phyloP scores from a whole-genome alignment of 2,797 vertebrate genomes.

The Rhadinocentrus ornatus region DNA sequence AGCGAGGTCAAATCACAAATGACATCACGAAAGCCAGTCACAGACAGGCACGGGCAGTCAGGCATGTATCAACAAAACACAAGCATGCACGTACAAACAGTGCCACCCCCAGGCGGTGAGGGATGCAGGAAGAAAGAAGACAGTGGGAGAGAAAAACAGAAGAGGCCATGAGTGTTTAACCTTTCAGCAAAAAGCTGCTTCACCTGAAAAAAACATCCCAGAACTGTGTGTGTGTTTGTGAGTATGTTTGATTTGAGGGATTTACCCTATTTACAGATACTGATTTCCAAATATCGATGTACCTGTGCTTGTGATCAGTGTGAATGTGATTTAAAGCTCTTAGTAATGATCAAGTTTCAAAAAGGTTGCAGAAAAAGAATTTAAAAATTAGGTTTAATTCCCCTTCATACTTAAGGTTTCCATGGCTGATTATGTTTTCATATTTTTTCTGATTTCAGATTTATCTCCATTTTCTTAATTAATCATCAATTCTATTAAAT shows the following conservation, averaged over 20 bases:
- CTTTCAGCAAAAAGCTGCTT: slow-evolving; percentile 65
- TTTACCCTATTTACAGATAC: not conserved
- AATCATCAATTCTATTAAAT: not conserved
- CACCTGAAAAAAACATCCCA: slow-evolving; percentile 65
- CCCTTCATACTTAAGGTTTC: no score
- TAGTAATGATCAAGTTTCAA: not conserved
- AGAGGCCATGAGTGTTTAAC: slow-evolving; percentile 82
- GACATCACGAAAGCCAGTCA: slow-evolving; percentile 86
- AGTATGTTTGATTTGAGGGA: slow-evolving; percentile 3
- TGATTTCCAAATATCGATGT: not conserved
- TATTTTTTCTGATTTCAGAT: no score
- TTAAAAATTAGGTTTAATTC: no score
- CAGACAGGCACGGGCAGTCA: slow-evolving; percentile 82
- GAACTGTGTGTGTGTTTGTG: slow-evolving; percentile 20
- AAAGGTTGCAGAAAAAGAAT: not conserved
- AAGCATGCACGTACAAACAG: slow-evolving; percentile 30
- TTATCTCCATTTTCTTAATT: not conserved
- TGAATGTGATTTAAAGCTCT: not conserved
- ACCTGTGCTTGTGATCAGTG: not conserved
- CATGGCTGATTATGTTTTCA: no score
- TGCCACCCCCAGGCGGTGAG: slow-evolving; percentile 52
- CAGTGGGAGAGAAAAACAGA: slow-evolving; percentile 84
- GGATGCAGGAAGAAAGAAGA: slow-evolving; percentile 81
- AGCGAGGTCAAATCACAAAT: slow-evolving; percentile 84
- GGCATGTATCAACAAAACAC: slow-evolving; percentile 51